These are phyloP conservation scores for Isurus oxyrinchus DNA, from an alignment of 2,113 vertebrate species.

Conservation along the genomic window DNA sequence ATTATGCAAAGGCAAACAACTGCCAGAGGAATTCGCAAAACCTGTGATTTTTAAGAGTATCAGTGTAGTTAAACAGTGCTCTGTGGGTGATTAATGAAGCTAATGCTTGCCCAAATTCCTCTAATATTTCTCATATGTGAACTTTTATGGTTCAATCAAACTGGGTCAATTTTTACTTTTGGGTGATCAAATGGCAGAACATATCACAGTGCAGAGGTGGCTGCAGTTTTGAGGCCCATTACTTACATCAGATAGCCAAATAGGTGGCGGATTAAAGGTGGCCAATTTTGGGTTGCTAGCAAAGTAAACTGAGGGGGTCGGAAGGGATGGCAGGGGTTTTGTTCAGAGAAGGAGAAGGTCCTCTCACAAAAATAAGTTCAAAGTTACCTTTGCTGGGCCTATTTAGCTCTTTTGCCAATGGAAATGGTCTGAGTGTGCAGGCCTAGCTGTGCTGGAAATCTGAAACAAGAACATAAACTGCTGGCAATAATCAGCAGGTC, in stretches of 20 bases:
- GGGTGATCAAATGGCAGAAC: background rate
- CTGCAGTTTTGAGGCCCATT: background rate
- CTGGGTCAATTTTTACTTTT: background rate
- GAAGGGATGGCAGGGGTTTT: background rate
- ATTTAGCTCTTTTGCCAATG: background rate
- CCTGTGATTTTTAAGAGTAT: background rate
- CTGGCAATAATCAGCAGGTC: no score
- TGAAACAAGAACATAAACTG: no score
- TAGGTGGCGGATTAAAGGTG: background rate
- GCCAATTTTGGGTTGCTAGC: background rate
- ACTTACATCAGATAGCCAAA: background rate
- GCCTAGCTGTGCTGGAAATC: no score
- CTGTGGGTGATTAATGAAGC: background rate
- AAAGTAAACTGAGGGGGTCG: background rate
- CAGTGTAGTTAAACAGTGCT: background rate
- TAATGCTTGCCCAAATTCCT: background rate
- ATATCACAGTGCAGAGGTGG: background rate
- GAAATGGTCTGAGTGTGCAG: background rate
- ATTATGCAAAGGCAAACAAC: background rate
- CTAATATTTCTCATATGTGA: background rate
- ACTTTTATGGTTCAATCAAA: background rate
- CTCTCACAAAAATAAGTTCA: background rate
- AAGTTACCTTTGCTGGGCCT: background rate
- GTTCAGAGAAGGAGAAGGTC: background rate
- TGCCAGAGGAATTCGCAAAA: background rate